Evolutionary conservation across 2,113 vertebrate genomes (phyloP).

Genomic region (Butorides virescens): DNA sequence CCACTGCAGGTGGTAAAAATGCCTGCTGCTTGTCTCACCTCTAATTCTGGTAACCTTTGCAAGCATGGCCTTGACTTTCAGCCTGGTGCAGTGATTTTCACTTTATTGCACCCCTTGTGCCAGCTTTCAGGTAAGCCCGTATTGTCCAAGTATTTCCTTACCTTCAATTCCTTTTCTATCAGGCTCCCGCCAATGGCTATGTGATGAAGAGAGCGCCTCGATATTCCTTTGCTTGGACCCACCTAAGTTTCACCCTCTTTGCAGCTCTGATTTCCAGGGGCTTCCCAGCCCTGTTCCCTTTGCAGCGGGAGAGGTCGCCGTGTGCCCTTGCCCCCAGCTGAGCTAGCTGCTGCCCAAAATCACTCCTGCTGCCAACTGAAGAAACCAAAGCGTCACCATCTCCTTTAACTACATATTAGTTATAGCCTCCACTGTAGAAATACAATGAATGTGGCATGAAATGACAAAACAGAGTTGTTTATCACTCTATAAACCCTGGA

Average conservation of each 20-base stretch:
- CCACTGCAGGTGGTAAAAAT: background rate
- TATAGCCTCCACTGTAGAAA: background rate
- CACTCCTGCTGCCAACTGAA: background rate
- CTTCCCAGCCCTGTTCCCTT: background rate
- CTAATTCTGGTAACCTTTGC: background rate
- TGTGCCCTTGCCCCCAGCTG: background rate
- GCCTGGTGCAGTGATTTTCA: background rate
- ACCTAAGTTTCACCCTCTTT: background rate
- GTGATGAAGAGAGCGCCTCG: rapidly evolving
- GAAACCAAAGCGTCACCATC: background rate
- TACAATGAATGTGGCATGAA: constrained; percentile 30
- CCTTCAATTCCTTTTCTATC: background rate
- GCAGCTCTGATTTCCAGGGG: background rate
- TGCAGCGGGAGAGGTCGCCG: background rate
- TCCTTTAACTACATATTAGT: constrained; percentile 21
- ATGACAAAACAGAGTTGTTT: constrained; percentile 40
- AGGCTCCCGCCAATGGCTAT: background rate
- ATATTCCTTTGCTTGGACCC: background rate
- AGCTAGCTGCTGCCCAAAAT: background rate
- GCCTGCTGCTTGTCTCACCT: background rate
- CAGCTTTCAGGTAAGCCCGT: background rate
- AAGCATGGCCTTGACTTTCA: background rate
- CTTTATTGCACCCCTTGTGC: background rate
- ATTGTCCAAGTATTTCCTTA: background rate
- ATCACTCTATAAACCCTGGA: constrained; percentile 33